Evolutionary conservation across 1,140 invertebrate genomes (phyloP), one percentile per base, ranked within the genome.

Genomic region (Drosophila pseudoananassae): DNA sequence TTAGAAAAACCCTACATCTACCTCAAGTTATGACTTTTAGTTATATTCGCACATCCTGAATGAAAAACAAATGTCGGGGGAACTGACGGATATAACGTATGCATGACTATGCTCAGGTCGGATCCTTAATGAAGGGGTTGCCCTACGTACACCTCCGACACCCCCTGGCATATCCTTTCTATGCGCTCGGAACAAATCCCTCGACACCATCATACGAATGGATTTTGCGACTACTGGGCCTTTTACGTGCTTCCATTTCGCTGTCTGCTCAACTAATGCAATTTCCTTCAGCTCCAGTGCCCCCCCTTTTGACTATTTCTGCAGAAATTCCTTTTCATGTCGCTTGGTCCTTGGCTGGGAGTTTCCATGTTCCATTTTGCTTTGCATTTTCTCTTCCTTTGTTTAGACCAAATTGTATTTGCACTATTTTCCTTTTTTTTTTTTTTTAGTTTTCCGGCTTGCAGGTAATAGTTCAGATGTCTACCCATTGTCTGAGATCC

Each of bases 241-340:
- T 14, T 43, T 14, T 15, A 43, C 40, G 40, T 43, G 40, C n/a
- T 17, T 43, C 15, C 15, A 43, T 43, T 43, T 43, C 40, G 40
- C 40, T 43, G 40, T 43, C 40, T 43, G 40, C 40, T 15, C 40
- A 17, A 43, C 40, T 43, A 43, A 43, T 43, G 40, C 40, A 43
- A 43, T 43, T 43, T 43, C n/a, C 40, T 43, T 43, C 40, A 15
- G 15, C 40, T 43, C 8, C 40, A 17, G n/a, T 43, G 40, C 14
- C n/a, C 40, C 15, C 40, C 6, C n/a, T 43, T 43, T 43, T 14
- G n/a, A 14, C 40, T 43, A 15, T 43, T 43, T 43, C n/a, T 43
- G 40, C 40, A 43, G 33, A 36, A 43, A 15, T 43, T 43, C 40
- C 40, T 15, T 43, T 43, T 43, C 40, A 43, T 43, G 33, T 36